Conservation (phyloP, 1,140 invertebrate genomes). For the Conus betulinus region DNA sequence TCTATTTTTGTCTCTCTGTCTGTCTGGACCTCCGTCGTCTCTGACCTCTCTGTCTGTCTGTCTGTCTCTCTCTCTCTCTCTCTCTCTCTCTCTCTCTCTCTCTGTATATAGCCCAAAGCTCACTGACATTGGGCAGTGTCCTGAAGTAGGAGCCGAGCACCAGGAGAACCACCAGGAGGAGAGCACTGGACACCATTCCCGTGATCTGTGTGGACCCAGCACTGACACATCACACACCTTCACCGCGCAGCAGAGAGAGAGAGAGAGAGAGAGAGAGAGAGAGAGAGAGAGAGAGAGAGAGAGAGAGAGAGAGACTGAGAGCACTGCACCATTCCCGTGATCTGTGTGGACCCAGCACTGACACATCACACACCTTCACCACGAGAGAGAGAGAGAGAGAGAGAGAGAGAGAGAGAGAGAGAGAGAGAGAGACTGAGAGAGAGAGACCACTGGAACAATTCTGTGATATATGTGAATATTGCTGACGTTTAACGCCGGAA, state of each 20-base stretch:
- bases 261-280: background rate
- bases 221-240: too few species aligned
- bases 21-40: background rate
- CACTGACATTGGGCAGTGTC: conserved; percentile 74
- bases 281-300: background rate
- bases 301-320: background rate
- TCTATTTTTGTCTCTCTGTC: too few species aligned
- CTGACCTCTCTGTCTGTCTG: background rate
- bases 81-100: background rate
- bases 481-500: too few species aligned
- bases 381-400: conserved; percentile 3
- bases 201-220: conserved; percentile 47
- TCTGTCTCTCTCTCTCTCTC: background rate
- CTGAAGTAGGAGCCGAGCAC: conserved; percentile 76
- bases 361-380: too few species aligned
- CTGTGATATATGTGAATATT: too few species aligned
- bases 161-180: conserved; percentile 77
- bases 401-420: background rate
- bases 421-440: background rate
- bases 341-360: conserved; percentile 34
- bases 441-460: too few species aligned
- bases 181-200: conserved; percentile 74
- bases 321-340: conserved; percentile 67
- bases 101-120: background rate
- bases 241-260: background rate